Base-by-base conservation (phyloP, 2,888 invertebrate species). In the Lissonota sp. region DNA sequence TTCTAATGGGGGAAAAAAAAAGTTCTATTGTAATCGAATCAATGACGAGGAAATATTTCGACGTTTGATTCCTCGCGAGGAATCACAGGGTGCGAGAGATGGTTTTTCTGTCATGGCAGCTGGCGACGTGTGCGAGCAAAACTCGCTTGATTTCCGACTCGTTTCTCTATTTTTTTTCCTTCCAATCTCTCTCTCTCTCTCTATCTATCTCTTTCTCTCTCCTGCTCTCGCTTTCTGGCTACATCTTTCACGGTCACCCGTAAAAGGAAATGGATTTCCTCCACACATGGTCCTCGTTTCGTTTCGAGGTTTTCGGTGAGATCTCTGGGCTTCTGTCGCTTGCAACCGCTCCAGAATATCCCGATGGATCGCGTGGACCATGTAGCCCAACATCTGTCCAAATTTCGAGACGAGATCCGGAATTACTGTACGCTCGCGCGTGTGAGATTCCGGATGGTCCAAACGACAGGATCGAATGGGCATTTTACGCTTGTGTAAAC, bases 201-300 rank as follows among this genome's bases (percentile, higher is more conserved):
- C 64, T 82, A 44, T 73, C 64, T 58, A 46, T 39, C 6, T 16
- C 16, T 16, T 55, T 70, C 57, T 12, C 55, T 58, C 39, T n/a
- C 39, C 37, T n/a, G 40, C 12, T 51, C 49, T 53, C 26, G 57
- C 46, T 58, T 51, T 49, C 72, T 69, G 72, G 58, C 58, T 53
- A 44, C 81, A 62, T 78, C 64, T 71, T 82, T 79, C 81, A 82
- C 78, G 81, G 78, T 82, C 78, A 60, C 67, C 80, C 85, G 86
- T 85, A 86, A 90, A 90, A 91, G 91, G 91, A 91, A 91, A 91
- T 90, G 91, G 85, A 91, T 91, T 91, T 91, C 91, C 91, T 91
- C 88, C 87, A 88, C 91, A 91, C 91, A 89, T 91, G 91, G 86
- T 90, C 82, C 90, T 89, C 89, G 89, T 90, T 90, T 90, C 81